phyloP scores from a whole-genome alignment of 2,888 invertebrate species.

The Phrixothrix hirtus region DNA sequence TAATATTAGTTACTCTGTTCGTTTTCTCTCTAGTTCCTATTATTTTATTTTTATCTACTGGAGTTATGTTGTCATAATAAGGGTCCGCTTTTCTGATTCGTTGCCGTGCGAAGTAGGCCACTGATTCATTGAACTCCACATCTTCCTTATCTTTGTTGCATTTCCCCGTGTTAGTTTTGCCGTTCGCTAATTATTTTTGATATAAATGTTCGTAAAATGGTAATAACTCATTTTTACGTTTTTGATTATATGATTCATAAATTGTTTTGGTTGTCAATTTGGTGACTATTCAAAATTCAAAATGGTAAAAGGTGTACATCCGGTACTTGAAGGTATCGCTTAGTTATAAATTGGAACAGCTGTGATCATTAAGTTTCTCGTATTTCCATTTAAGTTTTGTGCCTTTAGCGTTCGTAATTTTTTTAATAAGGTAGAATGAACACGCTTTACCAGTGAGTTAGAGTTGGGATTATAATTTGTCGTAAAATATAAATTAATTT shows the following conservation, averaged over 20 bases:
- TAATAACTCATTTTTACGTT: slow-evolving; percentile 10
- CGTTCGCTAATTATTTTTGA: slow-evolving; percentile 17
- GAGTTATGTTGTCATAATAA: slow-evolving; percentile 7
- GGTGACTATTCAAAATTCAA: slow-evolving; percentile 15
- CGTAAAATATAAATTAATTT: slow-evolving; percentile 25
- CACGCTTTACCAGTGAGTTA: slow-evolving; percentile 25
- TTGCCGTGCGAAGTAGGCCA: slow-evolving; percentile 13
- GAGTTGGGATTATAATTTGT: slow-evolving; percentile 21
- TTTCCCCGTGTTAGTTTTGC: slow-evolving; percentile 9
- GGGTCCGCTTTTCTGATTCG: slow-evolving; percentile 21
- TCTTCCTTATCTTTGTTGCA: slow-evolving; percentile 13
- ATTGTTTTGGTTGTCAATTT: slow-evolving; percentile 30
- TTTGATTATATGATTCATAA: slow-evolving; percentile 23
- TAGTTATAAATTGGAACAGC: slow-evolving; percentile 17
- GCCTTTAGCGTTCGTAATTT: no score
- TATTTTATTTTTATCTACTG: slow-evolving; percentile 6
- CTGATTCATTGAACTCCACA: slow-evolving; percentile 25
- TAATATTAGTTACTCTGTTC: slow-evolving; percentile 1
- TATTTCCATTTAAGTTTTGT: slow-evolving; percentile 11
- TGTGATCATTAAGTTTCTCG: slow-evolving; percentile 15
- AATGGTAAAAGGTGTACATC: slow-evolving; percentile 7
- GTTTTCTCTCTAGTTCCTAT: neutral
- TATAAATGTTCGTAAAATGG: slow-evolving; percentile 22
- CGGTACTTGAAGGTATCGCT: slow-evolving; percentile 24
- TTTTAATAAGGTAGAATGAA: slow-evolving; percentile 23